Conservation (phyloP, 2,113 vertebrate species). For the Elephas maximus region DNA sequence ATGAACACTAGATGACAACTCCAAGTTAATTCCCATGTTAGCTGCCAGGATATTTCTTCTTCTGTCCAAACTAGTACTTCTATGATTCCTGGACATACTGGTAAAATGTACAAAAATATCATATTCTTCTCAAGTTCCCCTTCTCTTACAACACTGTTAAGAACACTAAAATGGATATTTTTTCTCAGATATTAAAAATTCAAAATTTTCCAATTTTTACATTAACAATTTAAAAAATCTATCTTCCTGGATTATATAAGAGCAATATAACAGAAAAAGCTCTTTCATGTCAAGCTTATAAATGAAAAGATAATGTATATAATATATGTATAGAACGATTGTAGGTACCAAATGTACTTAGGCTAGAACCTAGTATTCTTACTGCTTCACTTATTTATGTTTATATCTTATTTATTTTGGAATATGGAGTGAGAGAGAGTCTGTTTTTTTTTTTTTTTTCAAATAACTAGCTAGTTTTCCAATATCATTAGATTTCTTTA, state of each 20-base stretch:
- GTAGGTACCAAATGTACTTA: background rate
- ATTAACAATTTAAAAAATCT: background rate
- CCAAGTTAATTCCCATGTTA: slow-evolving; percentile 19
- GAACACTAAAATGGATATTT: background rate
- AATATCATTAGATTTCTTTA: background rate
- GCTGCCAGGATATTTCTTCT: slow-evolving; percentile 32
- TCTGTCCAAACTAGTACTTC: slow-evolving; percentile 36
- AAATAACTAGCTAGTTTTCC: background rate
- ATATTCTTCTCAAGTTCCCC: background rate
- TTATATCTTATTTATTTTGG: slow-evolving; percentile 14
- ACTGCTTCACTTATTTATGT: background rate
- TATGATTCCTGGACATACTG: background rate
- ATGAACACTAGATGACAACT: background rate
- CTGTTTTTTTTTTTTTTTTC: background rate
- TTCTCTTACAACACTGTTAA: slow-evolving; percentile 19
- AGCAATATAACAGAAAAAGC: background rate
- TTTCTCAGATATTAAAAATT: background rate
- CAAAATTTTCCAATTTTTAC: background rate
- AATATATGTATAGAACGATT: background rate
- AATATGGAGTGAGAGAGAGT: background rate
- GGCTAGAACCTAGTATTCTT: background rate
- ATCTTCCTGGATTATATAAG: background rate
- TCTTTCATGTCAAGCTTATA: background rate
- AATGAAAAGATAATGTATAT: background rate
- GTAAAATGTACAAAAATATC: slow-evolving; percentile 5